phyloP scores from a whole-genome alignment of 2,113 vertebrate genomes.

The Malaclemys terrapin region DNA sequence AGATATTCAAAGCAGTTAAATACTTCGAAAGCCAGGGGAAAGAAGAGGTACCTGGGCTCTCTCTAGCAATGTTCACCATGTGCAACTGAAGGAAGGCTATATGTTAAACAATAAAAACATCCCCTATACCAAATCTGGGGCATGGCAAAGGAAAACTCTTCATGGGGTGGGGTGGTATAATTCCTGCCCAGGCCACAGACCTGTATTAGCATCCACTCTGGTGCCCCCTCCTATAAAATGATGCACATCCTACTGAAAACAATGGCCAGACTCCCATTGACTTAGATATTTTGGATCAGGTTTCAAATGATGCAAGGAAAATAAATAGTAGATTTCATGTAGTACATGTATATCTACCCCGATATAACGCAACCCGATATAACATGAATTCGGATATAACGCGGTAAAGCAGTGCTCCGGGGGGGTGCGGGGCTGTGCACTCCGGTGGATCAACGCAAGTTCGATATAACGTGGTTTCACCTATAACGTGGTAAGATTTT shows the following conservation, averaged over 20 bases:
- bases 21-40: constrained; percentile 59
- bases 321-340: not conserved
- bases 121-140: not conserved
- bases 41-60: constrained; percentile 12
- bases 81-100: not conserved
- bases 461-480: too few species aligned
- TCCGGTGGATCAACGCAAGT: too few species aligned
- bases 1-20: constrained; percentile 40
- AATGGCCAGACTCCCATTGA: not conserved
- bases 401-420: too few species aligned
- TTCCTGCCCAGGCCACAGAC: not conserved
- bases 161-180: not conserved
- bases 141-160: not conserved
- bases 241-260: fast-evolving
- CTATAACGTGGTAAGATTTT: too few species aligned
- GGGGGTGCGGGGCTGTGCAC: too few species aligned
- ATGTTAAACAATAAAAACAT: not conserved
- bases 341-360: not conserved
- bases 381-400: too few species aligned
- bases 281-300: not conserved
- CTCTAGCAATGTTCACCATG: constrained; percentile 45
- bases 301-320: not conserved
- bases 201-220: not conserved
- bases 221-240: not conserved
- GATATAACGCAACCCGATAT: too few species aligned